Evolutionary conservation across 2,797 vertebrate species (phyloP), one percentile per base, ranked within the genome.

Genomic region (Silurus aristotelis): DNA sequence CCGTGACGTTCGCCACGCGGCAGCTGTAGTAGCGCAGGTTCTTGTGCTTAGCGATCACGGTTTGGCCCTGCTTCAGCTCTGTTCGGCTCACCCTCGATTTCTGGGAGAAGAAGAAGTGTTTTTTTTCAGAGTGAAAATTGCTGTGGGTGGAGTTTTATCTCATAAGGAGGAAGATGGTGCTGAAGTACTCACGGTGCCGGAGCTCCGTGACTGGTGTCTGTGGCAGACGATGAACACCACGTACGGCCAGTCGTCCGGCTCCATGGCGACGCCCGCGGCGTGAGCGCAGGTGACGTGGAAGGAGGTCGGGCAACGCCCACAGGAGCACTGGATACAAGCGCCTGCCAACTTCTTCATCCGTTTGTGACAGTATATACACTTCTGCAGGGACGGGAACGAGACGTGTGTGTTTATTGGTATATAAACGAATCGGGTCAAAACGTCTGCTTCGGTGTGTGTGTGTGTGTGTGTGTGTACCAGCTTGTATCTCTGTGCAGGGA

Each of bases 211-310:
- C 63, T 97, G 98, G 92, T 99, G 97, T 91, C 96, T 96, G 90
- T 97, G 97, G 94, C 98, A 99, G 0, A 96, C 98, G 93, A 99
- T 95, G 88, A 97, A 97, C 92, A 99, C 97, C 78, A 98, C 96
- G 58, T 97, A 97, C 0, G 98, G 98, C 98, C 98, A 99, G 86
- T 99, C 97, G 60, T 97, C 96, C 0, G 97, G 96, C 92, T 98
- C 96, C 96, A 99, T 99, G 85, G 95, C 90, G 8, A 99, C 96
- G 9, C 97, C 98, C 0, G 97, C 96, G 25, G 97, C 97, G 73
- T 99, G 97, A 83, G 97, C 98, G 90, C 98, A 99, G 1, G 98
- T 99, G 90, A 99, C 98, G 61, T 99, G 98, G 92, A 99, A 99
- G 86, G 98, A 98, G 82, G 96, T 96, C 78, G 97, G 96, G 89